These are phyloP conservation scores for Myrmecobius fasciatus DNA, from an alignment of 2,113 vertebrate genomes.

Conservation along the genomic window DNA sequence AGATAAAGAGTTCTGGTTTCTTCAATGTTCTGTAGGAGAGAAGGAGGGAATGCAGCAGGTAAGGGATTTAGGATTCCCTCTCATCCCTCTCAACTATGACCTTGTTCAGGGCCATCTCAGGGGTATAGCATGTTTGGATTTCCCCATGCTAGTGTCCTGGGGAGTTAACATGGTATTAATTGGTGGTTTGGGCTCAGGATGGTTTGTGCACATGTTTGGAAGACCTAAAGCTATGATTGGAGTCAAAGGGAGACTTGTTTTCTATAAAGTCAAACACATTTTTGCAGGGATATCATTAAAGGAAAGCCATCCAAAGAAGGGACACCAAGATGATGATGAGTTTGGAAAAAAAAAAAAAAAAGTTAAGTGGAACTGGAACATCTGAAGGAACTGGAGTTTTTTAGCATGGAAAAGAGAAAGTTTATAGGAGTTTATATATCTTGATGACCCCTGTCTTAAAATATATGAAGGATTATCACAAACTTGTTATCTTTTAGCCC, in stretches of 20 bases:
- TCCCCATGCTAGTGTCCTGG: neutral
- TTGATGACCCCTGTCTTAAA: too few relatives aligned
- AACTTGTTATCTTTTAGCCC: neutral
- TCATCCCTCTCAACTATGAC: neutral
- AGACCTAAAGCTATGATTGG: neutral
- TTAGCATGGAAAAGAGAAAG: too few relatives aligned
- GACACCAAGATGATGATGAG: neutral
- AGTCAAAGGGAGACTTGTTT: neutral
- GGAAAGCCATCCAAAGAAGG: neutral
- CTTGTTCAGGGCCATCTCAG: neutral
- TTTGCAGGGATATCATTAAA: neutral
- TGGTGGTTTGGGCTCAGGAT: neutral
- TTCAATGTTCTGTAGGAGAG: neutral
- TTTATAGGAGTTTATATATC: too few relatives aligned
- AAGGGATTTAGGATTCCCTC: neutral
- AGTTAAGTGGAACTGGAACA: too few relatives aligned
- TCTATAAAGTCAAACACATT: neutral
- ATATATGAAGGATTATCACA: too few relatives aligned
- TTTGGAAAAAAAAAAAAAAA: too few relatives aligned
- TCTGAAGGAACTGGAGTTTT: too few relatives aligned
- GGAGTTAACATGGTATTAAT: neutral
- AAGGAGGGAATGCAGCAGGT: neutral
- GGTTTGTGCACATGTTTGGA: neutral
- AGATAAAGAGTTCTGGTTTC: neutral
- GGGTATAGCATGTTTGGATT: neutral